Base-by-base conservation (phyloP, 2,797 vertebrate species). In the Pseudomugil tenellus region DNA sequence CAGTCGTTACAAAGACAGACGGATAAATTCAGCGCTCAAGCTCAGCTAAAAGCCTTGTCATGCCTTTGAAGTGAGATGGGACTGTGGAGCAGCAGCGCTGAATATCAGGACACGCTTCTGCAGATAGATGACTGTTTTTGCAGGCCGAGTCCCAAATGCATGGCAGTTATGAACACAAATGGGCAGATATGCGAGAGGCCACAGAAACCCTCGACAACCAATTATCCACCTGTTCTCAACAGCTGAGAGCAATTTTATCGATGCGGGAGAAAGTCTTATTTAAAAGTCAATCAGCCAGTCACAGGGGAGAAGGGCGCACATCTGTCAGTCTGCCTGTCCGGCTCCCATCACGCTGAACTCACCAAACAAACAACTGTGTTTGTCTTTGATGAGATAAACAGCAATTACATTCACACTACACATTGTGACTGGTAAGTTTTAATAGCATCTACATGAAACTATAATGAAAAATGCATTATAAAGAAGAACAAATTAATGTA, bases 211-310 rank as follows among this genome's bases (percentile, higher is more conserved):
- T 65, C 54, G 51, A 80, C 74, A 74, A 67, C 74, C 73, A 88
- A 90, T 90, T 80, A 89, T 81, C 83, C 84, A 84, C 82, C 84
- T 86, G 85, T 84, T 85, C 66, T 69, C 76, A 55, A 65, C 89
- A 84, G 89, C 88, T 88, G 87, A 88, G 85, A 57, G 69, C 74
- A 53, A 62, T 83, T 70, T 59, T 58, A 84, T 69, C 70, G 51
- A 59, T 32, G 59, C 66, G 25, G 67, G 63, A 81, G 56, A 71
- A 63, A 72, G 66, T 73, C 81, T 76, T 82, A 80, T 87, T 88
- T 86, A 79, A 89, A 87, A 88, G 76, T 89, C 85, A 86, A 82
- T 89, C 81, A 78, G 76, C 10, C 39, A 3, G 54, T 76, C 73
- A 65, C 78, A 55, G 59, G 87, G 75, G 79, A 80, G 54, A 48